Base-by-base conservation (phyloP, 1,140 invertebrate genomes). In the Solenopsis invicta region DNA sequence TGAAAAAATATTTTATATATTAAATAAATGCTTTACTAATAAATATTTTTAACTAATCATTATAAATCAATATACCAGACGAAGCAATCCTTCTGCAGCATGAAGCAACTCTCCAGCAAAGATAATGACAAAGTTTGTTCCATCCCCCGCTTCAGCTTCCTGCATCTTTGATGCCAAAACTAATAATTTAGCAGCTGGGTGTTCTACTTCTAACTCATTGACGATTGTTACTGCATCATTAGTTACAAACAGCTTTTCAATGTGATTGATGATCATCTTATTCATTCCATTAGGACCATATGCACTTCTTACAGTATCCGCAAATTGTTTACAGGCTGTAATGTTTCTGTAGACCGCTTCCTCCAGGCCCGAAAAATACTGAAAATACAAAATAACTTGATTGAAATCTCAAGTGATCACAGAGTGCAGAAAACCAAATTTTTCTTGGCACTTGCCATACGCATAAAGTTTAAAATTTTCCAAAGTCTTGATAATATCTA, bases 271-370 rank as follows among this genome's bases (percentile, higher is more conserved):
- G 9, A 99, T 97, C 98, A 99, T 99, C 96, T 99, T 99, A 94
- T 99, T 99, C 98, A 99, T 99, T 21, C 99, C 99, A 97, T 98
- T 99, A 21, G 99, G 99, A 1, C 99, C 99, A 96, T 99, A 99
- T 13, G 99, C 98, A 52, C 99, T 98, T 84, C 97, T 97, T 4
- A 99, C 97, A 87, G 98, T 99, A 91, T 98, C 97, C 18, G 99
- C 97, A 92, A 99, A 98, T 93, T 99, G 97, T 95, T 99, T 99
- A 95, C 99, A 99, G 34, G 99, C 99, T 92, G 97, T 97, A 88
- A 99, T 99, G 94, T 99, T 99, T 71, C 99, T 96, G 93, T 97
- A 98, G 0, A 99, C 98, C 12, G 99, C 99, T 97, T 99, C 99
- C 96, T 99, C 99, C 48, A 99, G 95, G 37, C 99, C 99, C 93